Percentiles rank a stretch among this genome's conserved stretches.
Evolutionary conservation across 2,113 vertebrate genomes (phyloP).

Genomic region (Corythornis vintsioides): DNA sequence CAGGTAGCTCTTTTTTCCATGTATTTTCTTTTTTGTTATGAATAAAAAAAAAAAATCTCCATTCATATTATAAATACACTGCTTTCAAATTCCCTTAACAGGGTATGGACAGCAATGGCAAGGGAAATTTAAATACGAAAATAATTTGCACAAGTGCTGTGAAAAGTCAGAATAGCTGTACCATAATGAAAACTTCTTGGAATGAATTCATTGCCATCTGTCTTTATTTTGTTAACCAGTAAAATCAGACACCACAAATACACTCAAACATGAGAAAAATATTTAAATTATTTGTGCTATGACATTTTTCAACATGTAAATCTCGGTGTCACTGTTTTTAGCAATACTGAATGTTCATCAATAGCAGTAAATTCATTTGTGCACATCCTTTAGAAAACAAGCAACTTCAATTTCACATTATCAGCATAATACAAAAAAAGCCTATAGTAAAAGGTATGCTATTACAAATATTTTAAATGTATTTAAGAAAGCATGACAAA

Average conservation of each 20-base stretch:
- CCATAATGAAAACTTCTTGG: slow-evolving; percentile 6
- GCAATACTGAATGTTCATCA: not conserved
- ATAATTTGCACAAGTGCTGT: not conserved
- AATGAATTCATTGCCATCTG: slow-evolving; percentile 69
- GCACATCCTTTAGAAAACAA: not conserved
- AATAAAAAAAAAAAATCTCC: not conserved
- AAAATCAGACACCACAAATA: slow-evolving; percentile 68
- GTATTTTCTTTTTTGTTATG: not conserved
- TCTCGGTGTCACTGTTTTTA: not conserved
- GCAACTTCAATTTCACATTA: not conserved
- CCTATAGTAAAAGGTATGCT: not conserved
- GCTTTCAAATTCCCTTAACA: not conserved
- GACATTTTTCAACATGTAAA: not conserved
- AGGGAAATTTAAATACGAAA: not conserved
- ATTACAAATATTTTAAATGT: not conserved
- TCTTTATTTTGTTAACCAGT: slow-evolving; percentile 63
- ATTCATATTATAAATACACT: not conserved
- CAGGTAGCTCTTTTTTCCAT: not conserved
- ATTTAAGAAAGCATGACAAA: not conserved
- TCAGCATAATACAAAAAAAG: not conserved
- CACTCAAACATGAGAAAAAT: slow-evolving; percentile 63
- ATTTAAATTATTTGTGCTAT: slow-evolving; percentile 53
- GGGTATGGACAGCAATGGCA: not conserved
- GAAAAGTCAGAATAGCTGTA: not conserved
- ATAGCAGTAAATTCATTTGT: not conserved